These are phyloP conservation scores for Lontra canadensis DNA, from an alignment of 2,113 vertebrate genomes.

Conservation along the genomic window DNA sequence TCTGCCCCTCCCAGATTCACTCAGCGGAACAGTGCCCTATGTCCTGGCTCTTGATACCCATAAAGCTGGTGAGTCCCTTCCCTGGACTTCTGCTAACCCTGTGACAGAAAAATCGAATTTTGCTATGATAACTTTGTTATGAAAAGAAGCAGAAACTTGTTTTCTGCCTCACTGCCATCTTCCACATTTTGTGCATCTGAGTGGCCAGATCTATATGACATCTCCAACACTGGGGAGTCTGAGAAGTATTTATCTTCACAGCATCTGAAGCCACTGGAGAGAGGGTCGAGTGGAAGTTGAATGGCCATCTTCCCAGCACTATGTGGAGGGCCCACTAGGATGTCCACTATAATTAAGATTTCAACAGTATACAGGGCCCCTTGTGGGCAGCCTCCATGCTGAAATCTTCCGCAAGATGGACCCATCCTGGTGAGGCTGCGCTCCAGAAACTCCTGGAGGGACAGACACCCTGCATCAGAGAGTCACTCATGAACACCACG, in stretches of 20 bases:
- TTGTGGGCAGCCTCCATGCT: neutral
- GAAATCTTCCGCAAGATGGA: neutral
- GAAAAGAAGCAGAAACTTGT: neutral
- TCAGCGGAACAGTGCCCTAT: neutral
- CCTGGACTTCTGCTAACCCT: neutral
- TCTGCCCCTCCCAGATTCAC: neutral
- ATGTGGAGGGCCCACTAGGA: neutral
- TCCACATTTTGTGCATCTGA: rapidly evolving
- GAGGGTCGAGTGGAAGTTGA: neutral
- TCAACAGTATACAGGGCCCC: rapidly evolving
- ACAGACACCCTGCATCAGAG: neutral
- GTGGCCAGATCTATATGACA: neutral
- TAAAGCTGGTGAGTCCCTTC: neutral
- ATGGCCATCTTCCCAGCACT: neutral
- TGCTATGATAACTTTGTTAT: neutral
- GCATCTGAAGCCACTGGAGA: neutral
- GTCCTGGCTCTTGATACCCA: neutral
- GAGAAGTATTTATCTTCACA: neutral
- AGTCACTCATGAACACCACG: too few species aligned
- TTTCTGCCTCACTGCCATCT: neutral
- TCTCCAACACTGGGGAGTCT: neutral
- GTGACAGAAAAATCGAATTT: neutral
- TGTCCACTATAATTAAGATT: neutral
- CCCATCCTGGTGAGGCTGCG: neutral
- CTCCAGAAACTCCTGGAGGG: neutral